Evolutionary conservation across 2,113 vertebrate species (phyloP).

Genomic region (Aptenodytes patagonicus): DNA sequence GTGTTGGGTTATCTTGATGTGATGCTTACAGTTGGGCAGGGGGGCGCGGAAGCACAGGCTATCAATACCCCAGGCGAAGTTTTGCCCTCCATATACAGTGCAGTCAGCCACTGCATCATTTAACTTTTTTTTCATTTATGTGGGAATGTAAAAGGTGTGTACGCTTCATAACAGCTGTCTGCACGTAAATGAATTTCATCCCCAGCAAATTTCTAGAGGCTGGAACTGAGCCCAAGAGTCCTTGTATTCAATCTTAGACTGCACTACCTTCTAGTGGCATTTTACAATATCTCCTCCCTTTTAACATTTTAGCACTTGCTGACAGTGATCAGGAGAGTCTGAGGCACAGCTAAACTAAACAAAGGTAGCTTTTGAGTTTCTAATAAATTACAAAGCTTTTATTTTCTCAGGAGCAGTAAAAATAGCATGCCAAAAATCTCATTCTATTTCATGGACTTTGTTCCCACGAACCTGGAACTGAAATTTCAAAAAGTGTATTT

Average conservation of each 20-base stretch:
- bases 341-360: not conserved
- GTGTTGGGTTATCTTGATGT: not conserved
- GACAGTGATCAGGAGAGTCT: not conserved
- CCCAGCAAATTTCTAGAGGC: not conserved
- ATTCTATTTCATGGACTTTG: not conserved
- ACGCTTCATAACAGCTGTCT: not conserved
- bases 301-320: not conserved
- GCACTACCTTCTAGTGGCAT: constrained; percentile 2
- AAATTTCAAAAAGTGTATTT: not conserved
- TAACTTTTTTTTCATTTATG: not conserved
- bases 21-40: not conserved
- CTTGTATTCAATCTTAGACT: not conserved
- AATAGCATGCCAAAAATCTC: not conserved
- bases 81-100: not conserved
- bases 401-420: not conserved
- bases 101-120: not conserved
- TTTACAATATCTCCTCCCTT: not conserved
- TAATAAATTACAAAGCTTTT: not conserved
- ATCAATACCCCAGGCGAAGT: not conserved
- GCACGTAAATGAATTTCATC: not conserved
- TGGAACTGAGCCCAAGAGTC: not conserved
- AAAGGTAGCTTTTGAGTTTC: not conserved
- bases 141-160: not conserved
- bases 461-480: not conserved
- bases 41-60: not conserved